A percentile compares a stretch with the other conserved stretches of the same genome.
phyloP scores from a whole-genome alignment of 1,140 invertebrate genomes.

The Polypedilum pembai region DNA sequence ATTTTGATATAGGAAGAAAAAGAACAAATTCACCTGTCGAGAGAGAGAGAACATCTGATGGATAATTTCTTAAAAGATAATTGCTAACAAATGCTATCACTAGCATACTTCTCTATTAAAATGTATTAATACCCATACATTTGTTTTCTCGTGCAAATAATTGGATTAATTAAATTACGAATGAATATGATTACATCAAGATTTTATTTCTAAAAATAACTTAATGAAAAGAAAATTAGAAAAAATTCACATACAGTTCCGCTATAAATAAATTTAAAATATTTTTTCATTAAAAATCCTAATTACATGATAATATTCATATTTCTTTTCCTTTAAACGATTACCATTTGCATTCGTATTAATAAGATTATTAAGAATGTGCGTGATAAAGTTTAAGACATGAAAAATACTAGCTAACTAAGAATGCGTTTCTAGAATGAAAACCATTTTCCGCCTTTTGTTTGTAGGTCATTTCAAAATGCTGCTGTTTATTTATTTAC shows the following conservation, averaged over 20 bases:
- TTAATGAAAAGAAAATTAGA: too few species aligned
- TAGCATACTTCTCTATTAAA: too few species aligned
- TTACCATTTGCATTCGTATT: not conserved
- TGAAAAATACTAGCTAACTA: not conserved
- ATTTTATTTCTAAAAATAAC: not conserved
- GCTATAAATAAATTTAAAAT: too few species aligned
- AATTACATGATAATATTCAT: too few species aligned
- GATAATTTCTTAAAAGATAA: too few species aligned
- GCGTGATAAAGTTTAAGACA: not conserved
- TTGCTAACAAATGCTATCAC: too few species aligned
- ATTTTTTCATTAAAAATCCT: too few species aligned
- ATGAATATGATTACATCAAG: not conserved
- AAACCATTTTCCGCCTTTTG: constrained; percentile 2
- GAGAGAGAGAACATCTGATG: too few species aligned
- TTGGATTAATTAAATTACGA: constrained; percentile 25
- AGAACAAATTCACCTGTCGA: too few species aligned
- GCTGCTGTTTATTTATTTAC: not conserved
- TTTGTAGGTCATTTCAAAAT: constrained; percentile 22
- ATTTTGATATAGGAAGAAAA: too few species aligned
- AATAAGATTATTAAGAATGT: not conserved
- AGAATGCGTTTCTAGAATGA: constrained; percentile 21
- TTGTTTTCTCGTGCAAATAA: constrained; percentile 18
- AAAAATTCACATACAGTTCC: too few species aligned
- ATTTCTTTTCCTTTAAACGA: not conserved
- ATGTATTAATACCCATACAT: not conserved